Percentiles rank a stretch among this genome's conserved stretches.
Evolutionary conservation across 1,140 invertebrate genomes (phyloP).

Genomic region (Argopecten irradians): DNA sequence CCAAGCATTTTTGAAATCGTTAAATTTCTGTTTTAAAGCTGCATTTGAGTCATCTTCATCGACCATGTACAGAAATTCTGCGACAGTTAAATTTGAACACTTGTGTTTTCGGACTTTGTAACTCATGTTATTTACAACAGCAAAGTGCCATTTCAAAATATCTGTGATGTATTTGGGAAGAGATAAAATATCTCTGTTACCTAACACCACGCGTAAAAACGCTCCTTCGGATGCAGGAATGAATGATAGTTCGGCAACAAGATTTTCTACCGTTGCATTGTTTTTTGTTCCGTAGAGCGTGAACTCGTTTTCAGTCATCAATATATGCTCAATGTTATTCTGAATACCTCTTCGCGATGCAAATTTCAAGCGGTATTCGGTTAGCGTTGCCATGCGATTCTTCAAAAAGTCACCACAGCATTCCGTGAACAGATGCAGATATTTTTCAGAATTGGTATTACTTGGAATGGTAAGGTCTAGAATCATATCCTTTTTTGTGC

Average conservation of each 20-base stretch:
- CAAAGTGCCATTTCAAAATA: conserved; percentile 50
- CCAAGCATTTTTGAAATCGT: conserved; percentile 49
- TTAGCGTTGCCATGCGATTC: not conserved
- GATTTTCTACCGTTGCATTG: conserved; percentile 22
- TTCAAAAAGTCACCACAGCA: not conserved
- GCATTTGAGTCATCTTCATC: conserved; percentile 28
- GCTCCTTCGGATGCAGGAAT: not conserved
- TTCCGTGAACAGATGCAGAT: not conserved
- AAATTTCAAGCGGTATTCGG: conserved; percentile 8
- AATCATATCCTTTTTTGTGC: not conserved
- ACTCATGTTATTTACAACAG: conserved; percentile 36
- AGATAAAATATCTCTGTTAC: not conserved
- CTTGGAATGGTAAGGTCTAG: not conserved
- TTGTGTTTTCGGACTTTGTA: conserved; percentile 47
- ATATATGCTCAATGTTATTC: not conserved
- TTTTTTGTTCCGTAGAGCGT: conserved; percentile 20
- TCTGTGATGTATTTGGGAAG: conserved; percentile 40
- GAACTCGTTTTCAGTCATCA: not conserved
- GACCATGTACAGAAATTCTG: conserved; percentile 38
- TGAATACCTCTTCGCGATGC: not conserved
- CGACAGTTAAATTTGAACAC: conserved; percentile 40
- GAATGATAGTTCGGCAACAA: conserved; percentile 4
- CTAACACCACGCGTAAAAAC: conserved; percentile 32
- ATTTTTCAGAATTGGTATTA: not conserved
- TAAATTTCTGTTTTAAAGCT: conserved; percentile 43